phyloP scores from a whole-genome alignment of 2,797 vertebrate genomes.

The Acrossocheilus fasciatus region DNA sequence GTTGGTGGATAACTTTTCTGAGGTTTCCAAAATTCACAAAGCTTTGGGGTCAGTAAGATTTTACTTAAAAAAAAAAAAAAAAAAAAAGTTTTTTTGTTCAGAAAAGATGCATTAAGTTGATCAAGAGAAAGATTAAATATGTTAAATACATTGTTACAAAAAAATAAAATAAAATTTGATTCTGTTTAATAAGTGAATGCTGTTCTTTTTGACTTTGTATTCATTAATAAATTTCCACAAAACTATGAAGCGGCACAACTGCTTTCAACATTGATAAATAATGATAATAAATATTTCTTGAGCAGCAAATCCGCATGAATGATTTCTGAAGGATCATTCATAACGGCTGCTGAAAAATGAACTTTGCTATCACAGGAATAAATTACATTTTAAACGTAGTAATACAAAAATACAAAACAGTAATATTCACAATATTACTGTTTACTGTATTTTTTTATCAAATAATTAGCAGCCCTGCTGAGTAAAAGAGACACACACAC shows the following conservation, averaged over 20 bases:
- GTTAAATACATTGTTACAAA: neutral
- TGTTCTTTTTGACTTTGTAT: neutral
- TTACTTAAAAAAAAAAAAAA: too few species aligned
- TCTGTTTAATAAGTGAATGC: neutral
- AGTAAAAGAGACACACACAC: neutral
- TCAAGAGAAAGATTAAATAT: neutral
- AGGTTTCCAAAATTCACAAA: neutral
- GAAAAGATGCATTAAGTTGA: neutral
- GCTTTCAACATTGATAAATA: neutral
- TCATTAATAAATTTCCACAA: neutral
- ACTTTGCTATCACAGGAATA: neutral
- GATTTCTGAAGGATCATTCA: neutral
- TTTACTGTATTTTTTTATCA: neutral
- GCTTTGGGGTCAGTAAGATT: neutral
- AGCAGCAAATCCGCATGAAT: neutral
- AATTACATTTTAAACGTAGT: neutral
- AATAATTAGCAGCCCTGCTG: neutral
- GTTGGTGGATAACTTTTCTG: neutral
- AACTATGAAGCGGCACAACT: neutral
- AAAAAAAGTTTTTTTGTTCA: too few species aligned
- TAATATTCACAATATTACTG: neutral
- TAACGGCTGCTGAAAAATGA: neutral
- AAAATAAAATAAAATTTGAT: neutral
- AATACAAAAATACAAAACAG: neutral
- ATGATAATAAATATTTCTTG: neutral